Conservation (phyloP, 2,113 vertebrate species). For the Caloenas nicobarica region DNA sequence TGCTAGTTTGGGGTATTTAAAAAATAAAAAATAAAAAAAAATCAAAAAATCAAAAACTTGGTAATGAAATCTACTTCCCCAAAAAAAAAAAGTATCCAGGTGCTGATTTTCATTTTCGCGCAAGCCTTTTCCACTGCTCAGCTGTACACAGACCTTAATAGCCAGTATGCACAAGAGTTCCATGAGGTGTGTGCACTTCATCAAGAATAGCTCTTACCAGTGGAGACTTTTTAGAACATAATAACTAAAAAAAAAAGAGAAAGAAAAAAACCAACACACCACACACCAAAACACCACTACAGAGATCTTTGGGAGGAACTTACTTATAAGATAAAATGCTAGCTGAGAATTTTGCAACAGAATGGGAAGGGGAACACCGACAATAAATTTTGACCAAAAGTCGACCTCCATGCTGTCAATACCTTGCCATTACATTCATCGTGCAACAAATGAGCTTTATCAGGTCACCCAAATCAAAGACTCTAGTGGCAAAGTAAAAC, state of each 20-base stretch:
- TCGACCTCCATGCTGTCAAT: neutral
- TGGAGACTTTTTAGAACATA: neutral
- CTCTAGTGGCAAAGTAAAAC: neutral
- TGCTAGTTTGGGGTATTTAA: neutral
- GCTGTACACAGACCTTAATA: neutral
- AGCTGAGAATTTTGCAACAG: neutral
- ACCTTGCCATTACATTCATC: neutral
- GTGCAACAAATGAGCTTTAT: neutral
- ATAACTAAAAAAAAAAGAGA: neutral
- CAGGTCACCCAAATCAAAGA: neutral
- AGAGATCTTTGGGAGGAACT: neutral
- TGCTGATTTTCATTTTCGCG: neutral
- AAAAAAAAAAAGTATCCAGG: neutral
- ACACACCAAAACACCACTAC: too few relatives aligned
- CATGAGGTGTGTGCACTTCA: neutral
- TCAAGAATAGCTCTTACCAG: neutral
- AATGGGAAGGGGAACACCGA: neutral
- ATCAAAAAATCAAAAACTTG: too few relatives aligned
- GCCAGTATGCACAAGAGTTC: too few relatives aligned
- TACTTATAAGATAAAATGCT: neutral
- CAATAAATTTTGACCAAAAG: neutral
- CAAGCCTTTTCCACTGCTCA: neutral
- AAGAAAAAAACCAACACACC: too few relatives aligned
- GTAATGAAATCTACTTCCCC: neutral
- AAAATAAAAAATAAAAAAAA: neutral